A percentile compares a stretch with the other conserved stretches of the same genome.
These are phyloP conservation scores for Drosophila fuyamai DNA, from an alignment of 1,140 invertebrate species.

Conservation along the genomic window DNA sequence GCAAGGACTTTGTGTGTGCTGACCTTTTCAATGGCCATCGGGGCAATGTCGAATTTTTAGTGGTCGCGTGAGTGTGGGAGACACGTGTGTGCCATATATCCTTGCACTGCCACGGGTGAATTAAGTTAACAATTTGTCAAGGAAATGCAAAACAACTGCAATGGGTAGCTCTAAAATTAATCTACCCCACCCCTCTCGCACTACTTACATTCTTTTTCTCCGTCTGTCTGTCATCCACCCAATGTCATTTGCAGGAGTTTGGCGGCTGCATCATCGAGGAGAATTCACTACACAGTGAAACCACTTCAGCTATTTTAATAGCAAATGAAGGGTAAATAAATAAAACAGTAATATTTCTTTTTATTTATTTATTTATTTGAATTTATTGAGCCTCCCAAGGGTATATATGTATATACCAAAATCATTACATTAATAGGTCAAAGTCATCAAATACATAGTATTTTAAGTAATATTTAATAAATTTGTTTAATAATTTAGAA, in stretches of 20 bases:
- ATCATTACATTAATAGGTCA: too few relatives aligned
- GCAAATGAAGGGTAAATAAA: neutral
- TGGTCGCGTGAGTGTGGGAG: slow-evolving; percentile 9
- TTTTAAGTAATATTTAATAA: too few relatives aligned
- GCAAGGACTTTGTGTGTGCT: slow-evolving; percentile 26
- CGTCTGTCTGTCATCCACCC: slow-evolving; percentile 38
- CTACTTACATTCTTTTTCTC: neutral
- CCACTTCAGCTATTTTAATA: neutral
- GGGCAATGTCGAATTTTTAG: slow-evolving; percentile 32
- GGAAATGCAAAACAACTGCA: slow-evolving; percentile 29
- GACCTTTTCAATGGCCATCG: slow-evolving; percentile 40
- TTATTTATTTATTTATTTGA: too few relatives aligned
- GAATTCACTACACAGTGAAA: neutral
- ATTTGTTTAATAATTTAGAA: too few relatives aligned
- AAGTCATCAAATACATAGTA: too few relatives aligned
- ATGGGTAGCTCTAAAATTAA: slow-evolving; percentile 62
- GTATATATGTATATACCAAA: too few relatives aligned
- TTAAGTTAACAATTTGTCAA: slow-evolving; percentile 35
- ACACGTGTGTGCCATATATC: slow-evolving; percentile 43
- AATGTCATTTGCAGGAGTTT: slow-evolving; percentile 68
- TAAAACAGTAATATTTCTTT: neutral
- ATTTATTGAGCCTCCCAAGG: too few relatives aligned
- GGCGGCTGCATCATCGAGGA: slow-evolving; percentile 20
- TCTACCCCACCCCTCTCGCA: neutral
- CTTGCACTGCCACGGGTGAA: slow-evolving; percentile 23